Conservation (phyloP, 2,797 vertebrate species). For the Nyctalus aviator region DNA sequence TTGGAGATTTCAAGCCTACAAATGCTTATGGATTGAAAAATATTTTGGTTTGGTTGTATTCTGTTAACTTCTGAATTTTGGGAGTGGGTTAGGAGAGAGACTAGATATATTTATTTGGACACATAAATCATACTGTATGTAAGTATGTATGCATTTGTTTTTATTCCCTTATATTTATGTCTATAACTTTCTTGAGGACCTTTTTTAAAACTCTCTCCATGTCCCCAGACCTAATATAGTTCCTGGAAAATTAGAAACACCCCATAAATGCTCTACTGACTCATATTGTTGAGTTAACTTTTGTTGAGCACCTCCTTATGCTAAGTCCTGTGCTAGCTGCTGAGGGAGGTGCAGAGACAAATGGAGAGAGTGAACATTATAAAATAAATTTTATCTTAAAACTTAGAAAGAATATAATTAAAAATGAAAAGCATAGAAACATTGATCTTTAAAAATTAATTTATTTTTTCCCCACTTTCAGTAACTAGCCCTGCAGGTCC, state of each 20-base stretch:
- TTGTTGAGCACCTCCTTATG: background rate
- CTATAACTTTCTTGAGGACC: conserved; percentile 55
- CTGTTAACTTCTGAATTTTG: conserved; percentile 66
- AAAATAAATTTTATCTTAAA: background rate
- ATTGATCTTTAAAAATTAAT: background rate
- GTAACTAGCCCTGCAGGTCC: background rate
- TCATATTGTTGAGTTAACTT: background rate
- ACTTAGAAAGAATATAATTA: background rate
- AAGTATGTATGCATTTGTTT: conserved; percentile 7
- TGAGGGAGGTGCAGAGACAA: background rate
- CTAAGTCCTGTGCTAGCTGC: background rate
- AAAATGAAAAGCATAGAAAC: background rate
- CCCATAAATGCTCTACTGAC: background rate
- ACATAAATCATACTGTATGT: conserved; percentile 49
- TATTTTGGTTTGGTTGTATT: conserved; percentile 72
- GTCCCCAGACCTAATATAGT: background rate
- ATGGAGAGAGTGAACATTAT: background rate
- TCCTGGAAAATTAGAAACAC: background rate
- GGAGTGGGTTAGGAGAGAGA: background rate
- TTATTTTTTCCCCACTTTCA: background rate
- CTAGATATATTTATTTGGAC: conserved; percentile 60
- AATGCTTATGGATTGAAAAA: conserved; percentile 84
- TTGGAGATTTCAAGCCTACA: conserved; percentile 84
- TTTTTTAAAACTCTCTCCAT: conserved; percentile 38
- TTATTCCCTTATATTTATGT: conserved; percentile 59